Percentiles rank a stretch among this genome's conserved stretches.
These are phyloP conservation scores for Callipepla californica DNA, from an alignment of 2,113 vertebrate genomes.

Conservation along the genomic window DNA sequence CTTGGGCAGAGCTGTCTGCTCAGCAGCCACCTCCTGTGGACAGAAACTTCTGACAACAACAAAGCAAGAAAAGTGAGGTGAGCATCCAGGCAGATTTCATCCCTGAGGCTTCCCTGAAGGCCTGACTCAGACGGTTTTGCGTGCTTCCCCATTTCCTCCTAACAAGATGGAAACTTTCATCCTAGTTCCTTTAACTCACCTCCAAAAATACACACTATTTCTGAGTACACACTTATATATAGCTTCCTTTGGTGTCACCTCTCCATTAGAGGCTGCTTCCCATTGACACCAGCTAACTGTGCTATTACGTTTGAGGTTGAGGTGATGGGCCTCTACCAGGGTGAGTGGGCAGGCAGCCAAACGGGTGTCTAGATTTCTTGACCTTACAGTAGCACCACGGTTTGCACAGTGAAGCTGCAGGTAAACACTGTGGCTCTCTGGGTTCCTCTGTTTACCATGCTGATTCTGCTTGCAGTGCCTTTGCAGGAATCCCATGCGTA, in stretches of 20 bases:
- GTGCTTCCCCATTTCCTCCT: constrained; percentile 60
- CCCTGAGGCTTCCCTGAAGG: constrained; percentile 49
- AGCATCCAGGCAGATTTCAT: neutral
- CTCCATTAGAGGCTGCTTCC: constrained; percentile 39
- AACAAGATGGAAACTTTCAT: constrained; percentile 56
- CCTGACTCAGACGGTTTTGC: constrained; percentile 40
- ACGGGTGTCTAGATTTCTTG: neutral
- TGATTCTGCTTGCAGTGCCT: neutral
- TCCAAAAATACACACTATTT: constrained; percentile 53
- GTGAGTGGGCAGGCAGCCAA: constrained; percentile 30
- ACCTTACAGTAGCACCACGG: neutral
- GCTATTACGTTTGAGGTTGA: constrained; percentile 5
- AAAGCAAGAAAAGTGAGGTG: neutral
- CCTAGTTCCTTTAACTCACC: neutral
- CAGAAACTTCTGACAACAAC: constrained; percentile 6
- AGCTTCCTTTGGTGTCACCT: constrained; percentile 6
- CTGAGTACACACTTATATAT: constrained; percentile 61
- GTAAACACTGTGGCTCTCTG: constrained; percentile 32
- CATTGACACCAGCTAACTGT: constrained; percentile 50
- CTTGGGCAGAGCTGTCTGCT: neutral
- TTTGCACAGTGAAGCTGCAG: neutral
- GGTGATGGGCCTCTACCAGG: constrained; percentile 25
- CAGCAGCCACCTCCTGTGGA: fast-evolving
- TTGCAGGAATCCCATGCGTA: neutral
- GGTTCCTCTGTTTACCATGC: constrained; percentile 32